Conservation (phyloP, 2,888 invertebrate genomes). For the Drosophila quinaria region DNA sequence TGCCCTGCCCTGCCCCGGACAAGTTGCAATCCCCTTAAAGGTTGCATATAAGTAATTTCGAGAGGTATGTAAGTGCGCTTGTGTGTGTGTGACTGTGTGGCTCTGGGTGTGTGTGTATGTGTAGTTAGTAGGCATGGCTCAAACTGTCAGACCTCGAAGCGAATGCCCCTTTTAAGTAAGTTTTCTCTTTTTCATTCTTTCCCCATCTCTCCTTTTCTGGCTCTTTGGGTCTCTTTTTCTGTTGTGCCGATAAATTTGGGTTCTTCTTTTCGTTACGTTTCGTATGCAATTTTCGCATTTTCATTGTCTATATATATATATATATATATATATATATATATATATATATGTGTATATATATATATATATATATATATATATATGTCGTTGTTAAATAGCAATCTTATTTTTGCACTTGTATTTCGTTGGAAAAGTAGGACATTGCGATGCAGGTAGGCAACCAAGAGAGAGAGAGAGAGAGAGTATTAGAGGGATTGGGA, state of each 20-base stretch:
- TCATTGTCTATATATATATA: constrained; percentile 44
- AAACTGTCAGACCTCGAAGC: constrained; percentile 37
- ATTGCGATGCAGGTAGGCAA: constrained; percentile 72
- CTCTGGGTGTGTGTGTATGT: constrained; percentile 4
- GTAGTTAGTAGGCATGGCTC: constrained; percentile 29
- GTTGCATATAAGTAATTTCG: constrained; percentile 27
- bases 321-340: constrained; percentile 23
- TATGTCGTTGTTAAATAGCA: constrained; percentile 64
- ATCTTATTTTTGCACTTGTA: constrained; percentile 67
- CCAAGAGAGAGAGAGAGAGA: too few species aligned
- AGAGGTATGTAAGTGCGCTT: background rate
- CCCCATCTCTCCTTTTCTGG: background rate
- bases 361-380: constrained; percentile 24
- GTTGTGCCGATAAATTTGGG: constrained; percentile 61
- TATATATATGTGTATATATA: constrained; percentile 19
- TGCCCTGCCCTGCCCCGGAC: background rate
- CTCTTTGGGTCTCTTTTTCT: constrained; percentile 5
- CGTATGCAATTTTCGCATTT: constrained; percentile 74
- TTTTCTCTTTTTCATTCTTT: constrained; percentile 22
- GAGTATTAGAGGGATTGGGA: background rate
- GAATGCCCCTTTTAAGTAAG: constrained; percentile 41
- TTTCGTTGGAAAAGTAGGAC: constrained; percentile 80
- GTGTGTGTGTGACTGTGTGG: background rate
- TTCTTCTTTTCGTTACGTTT: constrained; percentile 64
- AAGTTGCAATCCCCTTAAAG: constrained; percentile 3